Base-by-base conservation (phyloP, 2,113 vertebrate species). In the Nothocercus nigrocapillus region DNA sequence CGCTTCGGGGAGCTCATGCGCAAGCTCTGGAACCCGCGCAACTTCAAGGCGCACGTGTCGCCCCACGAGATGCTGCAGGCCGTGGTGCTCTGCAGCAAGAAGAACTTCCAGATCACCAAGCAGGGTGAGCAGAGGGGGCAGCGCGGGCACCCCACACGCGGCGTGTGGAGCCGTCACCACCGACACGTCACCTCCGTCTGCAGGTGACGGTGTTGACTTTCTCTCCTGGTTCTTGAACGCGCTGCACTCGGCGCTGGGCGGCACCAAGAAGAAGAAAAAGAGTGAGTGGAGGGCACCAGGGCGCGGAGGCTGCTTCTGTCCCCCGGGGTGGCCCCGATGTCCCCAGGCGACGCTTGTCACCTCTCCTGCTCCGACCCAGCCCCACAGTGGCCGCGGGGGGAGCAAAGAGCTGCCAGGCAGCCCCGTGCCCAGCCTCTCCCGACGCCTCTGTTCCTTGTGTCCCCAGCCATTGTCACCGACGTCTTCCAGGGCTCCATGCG, bases 61-160 rank as follows among this genome's bases (percentile, higher is more conserved):
- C 99, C 99, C 18, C 99, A 99, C 3, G 99, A 99, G 97, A 99
- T 99, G 99, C 97, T 99, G 75, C 99, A 99, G 96, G 99, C 99
- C 0, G 99, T 99, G 44, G 99, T 99, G 32, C 98, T 99, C 7
- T 99, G 99, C 98, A 99, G 99, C 97, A 99, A 99, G 98, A 99
- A 99, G 96, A 99, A 98, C 90, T 99, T 99, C 94, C 99, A 99
- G 98, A 99, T 99, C 96, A 99, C 99, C 92, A 99, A 99, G 82
- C 99, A 99, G 96, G 99, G 99, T 99, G 89, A 83, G 93, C n/a
- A 27, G 11, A 2, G 2, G 12, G 24, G 51, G 51, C 51, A 45
- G 14, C 45, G 45, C 17, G 45, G 45, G 16, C 45, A 18, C 45
- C 16, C 36, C 36, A 36, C 36, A 36, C 36, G 36, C 36, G 36